Base-by-base conservation (phyloP, 2,113 vertebrate species). In the Brachypteracias leptosomus region DNA sequence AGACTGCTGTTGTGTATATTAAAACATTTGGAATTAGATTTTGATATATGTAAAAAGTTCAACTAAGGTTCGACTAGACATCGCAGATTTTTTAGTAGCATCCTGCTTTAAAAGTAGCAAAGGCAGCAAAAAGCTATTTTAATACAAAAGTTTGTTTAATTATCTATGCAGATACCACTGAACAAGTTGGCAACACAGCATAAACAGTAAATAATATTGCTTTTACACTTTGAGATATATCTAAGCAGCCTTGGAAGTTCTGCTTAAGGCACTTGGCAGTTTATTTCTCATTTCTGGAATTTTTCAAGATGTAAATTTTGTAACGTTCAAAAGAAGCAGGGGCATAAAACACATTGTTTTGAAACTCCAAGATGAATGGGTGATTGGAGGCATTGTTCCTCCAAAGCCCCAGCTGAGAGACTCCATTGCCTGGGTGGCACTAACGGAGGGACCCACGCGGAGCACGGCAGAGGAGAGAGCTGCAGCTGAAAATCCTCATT, bases 261-360 rank as follows among this genome's bases (percentile, higher is more conserved):
- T 85, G 55, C 92, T 94, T 58, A 80, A 85, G 79, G 72, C 95
- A 85, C 93, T 93, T 97, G 87, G 51, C 89, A 95, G 66, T 96
- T 93, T 95, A 84, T 95, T 97, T 96, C 92, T 97, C 92, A 91
- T 90, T 83, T 95, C 82, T 54, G 79, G 55, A 91, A 75, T 91
- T 85, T 85, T 93, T 96, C 86, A 84, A 94, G 85, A 88, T 66
- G 65, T 93, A 93, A 68, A 75, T 89, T 92, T 97, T 97, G 96
- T 97, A 97, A 97, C 95, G 96, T 97, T 98, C 89, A 92, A 74
- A 96, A 93, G 89, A 95, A 95, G 80, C 72, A 68, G 81, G 33
- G 38, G 83, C 86, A 91, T 94, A 97, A 96, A 97, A 81, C 81
- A 88, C 66, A 73, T 86, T 97, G 93, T 97, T 98, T 97, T 97